Evolutionary conservation across 2,113 vertebrate genomes (phyloP).

Genomic region (Suricata suricatta): DNA sequence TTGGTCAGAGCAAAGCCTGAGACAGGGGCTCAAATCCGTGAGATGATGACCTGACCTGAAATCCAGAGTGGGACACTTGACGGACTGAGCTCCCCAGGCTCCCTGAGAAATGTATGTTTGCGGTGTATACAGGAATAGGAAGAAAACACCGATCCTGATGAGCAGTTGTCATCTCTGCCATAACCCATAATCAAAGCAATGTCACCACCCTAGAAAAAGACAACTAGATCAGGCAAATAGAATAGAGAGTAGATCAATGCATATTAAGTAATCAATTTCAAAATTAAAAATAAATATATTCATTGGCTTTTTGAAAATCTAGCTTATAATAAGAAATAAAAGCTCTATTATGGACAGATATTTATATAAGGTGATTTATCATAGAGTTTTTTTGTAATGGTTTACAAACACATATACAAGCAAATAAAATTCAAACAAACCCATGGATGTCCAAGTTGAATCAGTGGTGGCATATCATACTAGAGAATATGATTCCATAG

Average conservation of each 20-base stretch:
- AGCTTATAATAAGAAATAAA: constrained; percentile 30
- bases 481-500: not conserved
- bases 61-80: too few species aligned
- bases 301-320: not conserved
- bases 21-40: too few species aligned
- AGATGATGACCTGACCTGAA: too few species aligned
- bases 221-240: not conserved
- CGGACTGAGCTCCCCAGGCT: too few species aligned
- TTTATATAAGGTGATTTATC: not conserved
- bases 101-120: too few species aligned
- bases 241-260: not conserved
- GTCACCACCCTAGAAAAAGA: not conserved
- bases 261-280: not conserved
- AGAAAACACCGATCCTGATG: not conserved
- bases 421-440: not conserved
- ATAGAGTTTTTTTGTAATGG: not conserved
- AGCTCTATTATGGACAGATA: not conserved
- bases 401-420: not conserved
- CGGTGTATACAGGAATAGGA: not conserved
- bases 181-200: not conserved
- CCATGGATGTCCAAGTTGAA: not conserved
- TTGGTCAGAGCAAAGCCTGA: too few species aligned
- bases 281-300: not conserved
- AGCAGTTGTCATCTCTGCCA: not conserved
- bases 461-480: not conserved